phyloP scores from a whole-genome alignment of 2,888 invertebrate species.

The Platynereis dumerilii region DNA sequence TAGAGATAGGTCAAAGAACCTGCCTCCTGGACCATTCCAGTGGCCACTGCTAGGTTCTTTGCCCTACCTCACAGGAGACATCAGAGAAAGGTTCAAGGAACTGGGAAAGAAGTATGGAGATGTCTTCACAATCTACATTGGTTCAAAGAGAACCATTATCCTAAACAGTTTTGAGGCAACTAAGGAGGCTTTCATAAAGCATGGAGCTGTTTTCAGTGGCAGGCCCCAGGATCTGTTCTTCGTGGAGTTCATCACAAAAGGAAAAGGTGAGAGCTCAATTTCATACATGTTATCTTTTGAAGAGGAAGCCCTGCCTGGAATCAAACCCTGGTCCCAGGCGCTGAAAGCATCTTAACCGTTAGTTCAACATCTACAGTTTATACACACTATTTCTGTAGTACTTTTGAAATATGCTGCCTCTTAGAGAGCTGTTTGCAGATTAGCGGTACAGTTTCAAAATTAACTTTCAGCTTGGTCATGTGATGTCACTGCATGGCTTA shows the following conservation, averaged over 20 bases:
- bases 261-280: constrained; percentile 8
- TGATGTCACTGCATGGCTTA: too few species aligned
- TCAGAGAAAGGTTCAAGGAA: constrained; percentile 9
- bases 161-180: constrained; percentile 23
- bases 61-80: constrained; percentile 14
- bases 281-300: constrained; percentile 8
- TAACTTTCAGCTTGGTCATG: too few species aligned
- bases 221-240: constrained; percentile 24
- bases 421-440: too few species aligned
- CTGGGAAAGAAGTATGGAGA: constrained; percentile 18
- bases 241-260: constrained; percentile 8
- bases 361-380: too few species aligned
- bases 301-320: constrained; percentile 13
- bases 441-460: too few species aligned
- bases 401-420: too few species aligned
- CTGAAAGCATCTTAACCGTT: too few species aligned
- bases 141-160: constrained; percentile 2
- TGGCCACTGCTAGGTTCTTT: constrained; percentile 15
- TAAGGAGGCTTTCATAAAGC: constrained; percentile 22
- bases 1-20: neutral
- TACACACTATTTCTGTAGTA: too few species aligned
- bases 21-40: constrained; percentile 20
- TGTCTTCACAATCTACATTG: constrained; percentile 21
- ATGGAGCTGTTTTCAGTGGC: constrained; percentile 9
- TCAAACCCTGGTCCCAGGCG: too few species aligned